These are phyloP conservation scores for Pseudomyrmex dendroicus DNA, from an alignment of 1,140 invertebrate species.

Conservation along the genomic window DNA sequence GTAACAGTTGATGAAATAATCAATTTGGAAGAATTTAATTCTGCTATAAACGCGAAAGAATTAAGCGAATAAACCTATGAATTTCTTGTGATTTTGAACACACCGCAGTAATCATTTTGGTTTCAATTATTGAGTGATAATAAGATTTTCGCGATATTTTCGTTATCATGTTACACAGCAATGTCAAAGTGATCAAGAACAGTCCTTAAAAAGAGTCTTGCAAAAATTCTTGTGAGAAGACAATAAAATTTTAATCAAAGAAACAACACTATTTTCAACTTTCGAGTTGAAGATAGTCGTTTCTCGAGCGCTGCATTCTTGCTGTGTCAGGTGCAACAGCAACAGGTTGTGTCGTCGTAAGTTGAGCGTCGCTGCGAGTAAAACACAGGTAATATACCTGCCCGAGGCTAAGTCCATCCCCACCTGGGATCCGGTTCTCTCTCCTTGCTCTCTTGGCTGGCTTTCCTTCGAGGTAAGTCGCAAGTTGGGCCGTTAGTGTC, in stretches of 20 bases:
- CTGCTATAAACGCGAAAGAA: background rate
- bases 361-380: conserved; percentile 82
- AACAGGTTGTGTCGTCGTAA: background rate
- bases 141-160: no score
- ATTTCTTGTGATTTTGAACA: no score
- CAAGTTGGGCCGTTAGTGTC: conserved; percentile 73
- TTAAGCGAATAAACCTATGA: background rate
- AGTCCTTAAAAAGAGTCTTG: background rate
- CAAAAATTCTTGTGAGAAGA: conserved; percentile 1
- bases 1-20: no score
- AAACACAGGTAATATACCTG: conserved; percentile 82
- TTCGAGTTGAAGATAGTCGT: background rate
- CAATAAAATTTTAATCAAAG: no score
- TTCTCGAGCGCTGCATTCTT: background rate
- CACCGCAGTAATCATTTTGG: no score
- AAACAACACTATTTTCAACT: no score
- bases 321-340: conserved; percentile 34
- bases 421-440: conserved; percentile 70
- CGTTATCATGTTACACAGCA: no score
- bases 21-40: background rate
- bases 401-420: conserved; percentile 75
- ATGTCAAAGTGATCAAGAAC: no score
- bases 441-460: conserved; percentile 70
- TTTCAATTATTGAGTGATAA: no score
- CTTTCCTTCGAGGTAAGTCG: conserved; percentile 77